Evolutionary conservation across 2,888 invertebrate species (phyloP).

Genomic region (Shargacucullia verbasci): DNA sequence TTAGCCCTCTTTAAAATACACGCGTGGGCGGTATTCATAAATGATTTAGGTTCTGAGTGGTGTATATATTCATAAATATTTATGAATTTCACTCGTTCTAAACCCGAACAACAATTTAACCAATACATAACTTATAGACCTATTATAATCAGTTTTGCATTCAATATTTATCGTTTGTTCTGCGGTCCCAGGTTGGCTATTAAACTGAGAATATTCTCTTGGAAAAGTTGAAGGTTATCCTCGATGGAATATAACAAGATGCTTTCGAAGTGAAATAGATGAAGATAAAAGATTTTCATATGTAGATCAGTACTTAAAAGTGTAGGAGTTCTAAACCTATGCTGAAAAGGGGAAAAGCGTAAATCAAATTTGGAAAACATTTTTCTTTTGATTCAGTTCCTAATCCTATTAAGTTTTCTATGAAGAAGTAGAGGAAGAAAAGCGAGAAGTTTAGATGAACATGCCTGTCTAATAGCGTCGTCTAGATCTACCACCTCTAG

Average conservation of each 20-base stretch:
- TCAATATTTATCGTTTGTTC: slow-evolving; percentile 33
- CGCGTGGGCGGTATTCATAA: background rate
- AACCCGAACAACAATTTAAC: slow-evolving; percentile 3
- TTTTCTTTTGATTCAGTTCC: slow-evolving; percentile 30
- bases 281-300: slow-evolving; percentile 42
- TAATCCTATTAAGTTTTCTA: slow-evolving; percentile 56
- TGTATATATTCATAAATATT: background rate
- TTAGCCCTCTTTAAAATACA: background rate
- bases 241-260: slow-evolving; percentile 49
- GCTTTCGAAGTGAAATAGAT: slow-evolving; percentile 46
- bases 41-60: background rate
- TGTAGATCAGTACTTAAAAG: slow-evolving; percentile 40
- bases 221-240: slow-evolving; percentile 28
- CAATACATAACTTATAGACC: slow-evolving; percentile 11
- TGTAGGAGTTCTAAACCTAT: slow-evolving; percentile 53
- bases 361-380: slow-evolving; percentile 51
- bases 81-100: background rate
- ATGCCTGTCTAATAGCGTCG: slow-evolving; percentile 81
- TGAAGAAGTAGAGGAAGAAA: slow-evolving; percentile 66
- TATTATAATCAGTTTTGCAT: slow-evolving; percentile 21
- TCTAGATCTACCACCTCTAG: slow-evolving; percentile 86
- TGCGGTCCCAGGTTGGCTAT: slow-evolving; percentile 30
- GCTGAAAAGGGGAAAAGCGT: slow-evolving; percentile 57
- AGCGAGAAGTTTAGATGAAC: slow-evolving; percentile 70
- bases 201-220: slow-evolving; percentile 30